Base-by-base conservation (phyloP, 2,797 vertebrate species). In the Neomorphus geoffroyi region DNA sequence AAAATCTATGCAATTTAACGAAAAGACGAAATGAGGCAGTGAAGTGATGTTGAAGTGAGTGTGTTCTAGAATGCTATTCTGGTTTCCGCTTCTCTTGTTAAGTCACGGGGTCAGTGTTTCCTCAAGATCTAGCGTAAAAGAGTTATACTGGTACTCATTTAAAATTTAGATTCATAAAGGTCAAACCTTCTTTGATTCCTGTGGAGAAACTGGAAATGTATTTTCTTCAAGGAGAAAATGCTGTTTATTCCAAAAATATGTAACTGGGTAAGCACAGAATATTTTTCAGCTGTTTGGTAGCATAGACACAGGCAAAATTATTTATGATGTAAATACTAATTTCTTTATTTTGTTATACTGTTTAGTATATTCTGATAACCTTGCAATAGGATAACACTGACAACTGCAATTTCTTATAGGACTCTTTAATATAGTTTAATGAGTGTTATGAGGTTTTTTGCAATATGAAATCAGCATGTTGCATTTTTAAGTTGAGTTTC, bases 401-500 rank as follows among this genome's bases (percentile, higher is more conserved):
- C 90, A 90, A 43, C 69, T 1, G 3, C 64, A 70, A 67, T 94
- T 94, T 95, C 93, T 95, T 96, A 67, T 7, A 92, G 64, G 71
- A 64, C 90, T 93, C 83, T 91, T 88, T 94, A 93, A 86, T 88
- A 65, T 80, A 86, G 86, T 35, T 86, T 93, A 81, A 94, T 85
- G 93, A 85, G 78, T 21, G 53, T 77, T 94, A 21, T 26, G 74
- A 92, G 91, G 10, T 18, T 54, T 81, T 92, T 88, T 90, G 53
- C 86, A 88, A 75, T 90, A 74, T 89, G 81, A 88, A 96, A 83
- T 78, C 91, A 96, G 94, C 86, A 75, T 90, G 82, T 92, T 94
- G 78, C 89, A 80, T 96, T 96, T 87, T 94, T 78, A 91, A 88
- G 86, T 94, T 90, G 90, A 82, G 81, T 61, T 94, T 84, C 80